A percentile compares a stretch with the other conserved stretches of the same genome.
These are phyloP conservation scores for Phyllotreta striolata DNA, from an alignment of 2,888 invertebrate genomes.

Conservation along the genomic window DNA sequence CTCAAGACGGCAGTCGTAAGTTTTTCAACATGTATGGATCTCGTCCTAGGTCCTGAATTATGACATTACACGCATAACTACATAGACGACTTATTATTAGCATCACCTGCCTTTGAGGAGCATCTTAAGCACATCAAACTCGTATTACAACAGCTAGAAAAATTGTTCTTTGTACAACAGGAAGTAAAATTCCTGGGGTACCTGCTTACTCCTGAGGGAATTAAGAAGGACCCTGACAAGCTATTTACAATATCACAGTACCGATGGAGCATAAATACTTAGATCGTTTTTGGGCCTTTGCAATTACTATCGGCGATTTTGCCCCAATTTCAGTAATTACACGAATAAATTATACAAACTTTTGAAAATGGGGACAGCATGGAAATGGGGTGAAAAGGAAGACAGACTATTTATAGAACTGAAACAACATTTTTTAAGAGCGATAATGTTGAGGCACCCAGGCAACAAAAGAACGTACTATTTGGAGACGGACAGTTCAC, in stretches of 20 bases:
- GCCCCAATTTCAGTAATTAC: conserved; percentile 2
- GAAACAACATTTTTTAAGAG: conserved; percentile 13
- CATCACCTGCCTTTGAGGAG: conserved; percentile 31
- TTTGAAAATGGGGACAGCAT: too few relatives aligned
- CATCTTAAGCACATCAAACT: conserved; percentile 32
- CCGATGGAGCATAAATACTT: conserved; percentile 26
- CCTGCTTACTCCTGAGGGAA: too few relatives aligned
- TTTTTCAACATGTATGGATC: conserved; percentile 35
- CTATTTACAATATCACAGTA: conserved; percentile 22
- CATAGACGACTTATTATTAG: conserved; percentile 40
- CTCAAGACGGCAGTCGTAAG: conserved; percentile 30
- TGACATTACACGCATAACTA: conserved; percentile 31
- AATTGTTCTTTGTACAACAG: conserved; percentile 11
- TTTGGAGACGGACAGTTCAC: conserved; percentile 37
- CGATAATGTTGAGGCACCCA: conserved; percentile 28
- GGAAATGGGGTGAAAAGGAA: too few relatives aligned
- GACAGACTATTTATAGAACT: conserved; percentile 23
- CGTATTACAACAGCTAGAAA: conserved; percentile 25
- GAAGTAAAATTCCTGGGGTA: conserved; percentile 19
- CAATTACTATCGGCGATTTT: conserved; percentile 32
- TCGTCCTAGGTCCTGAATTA: conserved; percentile 32
- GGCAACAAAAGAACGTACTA: conserved; percentile 15
- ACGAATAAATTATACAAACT: neutral
- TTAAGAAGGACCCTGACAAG: conserved; percentile 12
- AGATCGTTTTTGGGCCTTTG: too few relatives aligned